These are phyloP conservation scores for Frankliniella fusca DNA, from an alignment of 2,888 invertebrate species.

Conservation along the genomic window DNA sequence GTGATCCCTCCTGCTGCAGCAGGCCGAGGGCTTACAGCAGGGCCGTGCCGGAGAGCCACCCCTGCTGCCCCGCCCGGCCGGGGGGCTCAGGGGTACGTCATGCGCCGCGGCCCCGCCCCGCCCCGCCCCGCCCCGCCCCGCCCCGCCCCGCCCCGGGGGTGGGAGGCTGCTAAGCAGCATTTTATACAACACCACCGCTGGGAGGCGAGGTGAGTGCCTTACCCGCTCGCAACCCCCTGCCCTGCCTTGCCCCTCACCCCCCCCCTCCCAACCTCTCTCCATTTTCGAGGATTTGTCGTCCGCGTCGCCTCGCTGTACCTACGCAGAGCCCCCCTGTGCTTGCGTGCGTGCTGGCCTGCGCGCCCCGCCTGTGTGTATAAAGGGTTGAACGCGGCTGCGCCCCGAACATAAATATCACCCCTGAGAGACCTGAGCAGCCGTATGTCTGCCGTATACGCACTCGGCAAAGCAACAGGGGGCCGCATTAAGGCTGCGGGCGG, in stretches of 20 bases:
- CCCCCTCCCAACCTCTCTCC: neutral
- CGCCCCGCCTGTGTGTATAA: neutral
- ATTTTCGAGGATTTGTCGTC: conserved; percentile 24
- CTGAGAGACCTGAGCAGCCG: neutral
- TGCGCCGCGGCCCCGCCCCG: neutral
- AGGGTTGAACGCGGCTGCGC: neutral
- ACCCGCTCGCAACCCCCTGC: neutral
- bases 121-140: neutral
- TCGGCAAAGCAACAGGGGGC: neutral
- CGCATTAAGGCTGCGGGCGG: neutral
- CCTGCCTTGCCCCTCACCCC: no score
- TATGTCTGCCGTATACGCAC: neutral
- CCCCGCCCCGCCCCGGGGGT: neutral
- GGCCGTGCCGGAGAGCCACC: neutral
- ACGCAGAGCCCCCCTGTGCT: no score
- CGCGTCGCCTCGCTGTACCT: neutral
- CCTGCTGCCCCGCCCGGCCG: neutral
- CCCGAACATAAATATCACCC: conserved; percentile 18
- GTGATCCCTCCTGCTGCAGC: neutral
- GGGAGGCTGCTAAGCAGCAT: conserved; percentile 4
- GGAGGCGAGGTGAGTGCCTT: no score
- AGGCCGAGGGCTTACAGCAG: neutral
- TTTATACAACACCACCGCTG: neutral
- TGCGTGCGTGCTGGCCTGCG: neutral
- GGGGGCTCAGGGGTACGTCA: neutral